Base-by-base conservation (phyloP, 2,113 vertebrate genomes). In the Thunnus maccoyii region DNA sequence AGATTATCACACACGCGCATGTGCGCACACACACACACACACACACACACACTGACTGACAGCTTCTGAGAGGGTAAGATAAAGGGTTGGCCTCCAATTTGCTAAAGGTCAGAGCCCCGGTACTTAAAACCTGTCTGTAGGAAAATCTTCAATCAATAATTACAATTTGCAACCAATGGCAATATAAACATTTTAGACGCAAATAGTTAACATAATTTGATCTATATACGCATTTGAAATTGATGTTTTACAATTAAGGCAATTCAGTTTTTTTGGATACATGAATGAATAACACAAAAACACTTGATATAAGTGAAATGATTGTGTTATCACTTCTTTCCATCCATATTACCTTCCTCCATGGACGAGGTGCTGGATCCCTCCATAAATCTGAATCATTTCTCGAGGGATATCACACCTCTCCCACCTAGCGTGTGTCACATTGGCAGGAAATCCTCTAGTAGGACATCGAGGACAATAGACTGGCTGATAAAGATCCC, bases 1-100 rank as follows among this genome's bases (percentile, higher is more conserved):
- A 85, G 80, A 86, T 86, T 69, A 74, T 57, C 46, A 3, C 51
- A 69, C 63, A 56, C 81, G 27, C 54, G 56, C 25, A 58, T 44
- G 22, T 46, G 30, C 52, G 62, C 22, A 61, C 56, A 64, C 69
- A 55, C 50, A 74, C 58, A 70, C 36, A 68, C 75, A 76, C 66
- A 69, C 47, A 68, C 36, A 78, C 72, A 63, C 64, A 55, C 11
- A 46, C 17, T 67, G 72, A 86, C 72, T 83, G 77, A 75, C 88
- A 86, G 75, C 63, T 71, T 60, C 78, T 78, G 64, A 71, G 68
- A 81, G 73, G 55, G 13, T 69, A 55, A 80, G 84, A 91, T 88
- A 89, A 91, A 85, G 20, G 44, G 61, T 22, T 73, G 82, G 52
- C 22, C 57, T 73, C 73, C 76, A 87, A 84, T 90, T 87, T 82